These are phyloP conservation scores for Phenganax subtilis DNA, from an alignment of 92 coral and sea anemone species.

Conservation along the genomic window DNA sequence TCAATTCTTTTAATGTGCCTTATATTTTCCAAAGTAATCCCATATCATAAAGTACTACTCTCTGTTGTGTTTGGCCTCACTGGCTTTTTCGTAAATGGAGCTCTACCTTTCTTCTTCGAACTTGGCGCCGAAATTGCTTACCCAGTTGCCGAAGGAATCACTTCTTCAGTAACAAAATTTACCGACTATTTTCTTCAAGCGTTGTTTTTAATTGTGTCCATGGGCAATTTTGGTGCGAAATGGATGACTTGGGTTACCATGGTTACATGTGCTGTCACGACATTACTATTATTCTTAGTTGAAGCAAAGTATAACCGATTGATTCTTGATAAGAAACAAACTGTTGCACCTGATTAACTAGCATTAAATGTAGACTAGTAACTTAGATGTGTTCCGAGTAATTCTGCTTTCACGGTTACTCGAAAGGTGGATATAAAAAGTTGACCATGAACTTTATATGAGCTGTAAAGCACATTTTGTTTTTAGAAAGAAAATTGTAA, in stretches of 20 bases:
- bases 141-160: constrained; percentile 98
- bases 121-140: constrained; percentile 88
- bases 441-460: no score
- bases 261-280: constrained; percentile 66
- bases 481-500: no score
- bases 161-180: constrained; percentile 76
- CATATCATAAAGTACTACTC: constrained; percentile 55
- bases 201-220: constrained; percentile 78
- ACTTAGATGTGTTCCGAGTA: no score
- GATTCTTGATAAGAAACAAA: constrained; percentile 55
- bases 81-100: constrained; percentile 75
- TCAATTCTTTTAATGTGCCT: constrained; percentile 61
- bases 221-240: constrained; percentile 86
- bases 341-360: constrained; percentile 6
- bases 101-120: constrained; percentile 79
- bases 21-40: constrained; percentile 57
- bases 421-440: no score
- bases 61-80: constrained; percentile 69
- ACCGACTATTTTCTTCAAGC: constrained; percentile 76
- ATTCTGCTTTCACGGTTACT: no score
- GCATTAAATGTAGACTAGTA: no score
- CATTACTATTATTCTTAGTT: constrained; percentile 61
- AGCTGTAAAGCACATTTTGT: no score
- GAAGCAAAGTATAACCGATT: constrained; percentile 66
- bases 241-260: constrained; percentile 99